A percentile compares a stretch with the other conserved stretches of the same genome.
Conservation (phyloP, 23 tunicate species). For the Ciona savignyi region DNA sequence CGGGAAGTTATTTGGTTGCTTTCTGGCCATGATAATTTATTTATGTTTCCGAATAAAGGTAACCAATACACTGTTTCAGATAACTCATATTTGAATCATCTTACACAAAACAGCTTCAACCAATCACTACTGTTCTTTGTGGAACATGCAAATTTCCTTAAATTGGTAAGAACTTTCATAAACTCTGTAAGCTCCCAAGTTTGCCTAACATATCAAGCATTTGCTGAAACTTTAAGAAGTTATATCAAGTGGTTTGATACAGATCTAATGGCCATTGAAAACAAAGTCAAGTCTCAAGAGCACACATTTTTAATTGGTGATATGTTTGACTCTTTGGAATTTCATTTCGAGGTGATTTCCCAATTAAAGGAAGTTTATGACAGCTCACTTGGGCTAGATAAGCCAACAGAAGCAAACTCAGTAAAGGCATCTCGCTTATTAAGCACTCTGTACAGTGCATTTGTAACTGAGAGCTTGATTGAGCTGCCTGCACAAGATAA, state of each 20-base stretch:
- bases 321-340: conserved; percentile 6
- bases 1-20: conserved; percentile 75
- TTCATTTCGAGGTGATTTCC: conserved; percentile 14
- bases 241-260: conserved; percentile 28
- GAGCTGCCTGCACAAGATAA: not conserved
- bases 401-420: conserved; percentile 20
- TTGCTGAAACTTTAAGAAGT: conserved; percentile 35
- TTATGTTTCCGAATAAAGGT: conserved; percentile 32
- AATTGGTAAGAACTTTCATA: conserved; percentile 14
- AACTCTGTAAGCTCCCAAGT: conserved; percentile 11
- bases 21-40: conserved; percentile 36
- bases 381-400: conserved; percentile 27
- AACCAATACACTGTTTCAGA: conserved; percentile 22
- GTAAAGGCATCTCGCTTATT: conserved; percentile 43
- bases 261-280: conserved; percentile 25
- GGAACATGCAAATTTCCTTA: conserved; percentile 41
- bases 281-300: conserved; percentile 15
- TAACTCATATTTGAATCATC: conserved; percentile 19
- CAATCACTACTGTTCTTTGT: conserved; percentile 13
- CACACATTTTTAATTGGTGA: conserved; percentile 39
- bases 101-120: conserved; percentile 11
- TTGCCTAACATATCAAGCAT: conserved; percentile 67
- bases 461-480: conserved; percentile 19
- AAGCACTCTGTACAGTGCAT: conserved; percentile 11
- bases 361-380: conserved; percentile 26